Evolutionary conservation across 2,888 invertebrate species (phyloP).

Genomic region (Lycia hirtaria): DNA sequence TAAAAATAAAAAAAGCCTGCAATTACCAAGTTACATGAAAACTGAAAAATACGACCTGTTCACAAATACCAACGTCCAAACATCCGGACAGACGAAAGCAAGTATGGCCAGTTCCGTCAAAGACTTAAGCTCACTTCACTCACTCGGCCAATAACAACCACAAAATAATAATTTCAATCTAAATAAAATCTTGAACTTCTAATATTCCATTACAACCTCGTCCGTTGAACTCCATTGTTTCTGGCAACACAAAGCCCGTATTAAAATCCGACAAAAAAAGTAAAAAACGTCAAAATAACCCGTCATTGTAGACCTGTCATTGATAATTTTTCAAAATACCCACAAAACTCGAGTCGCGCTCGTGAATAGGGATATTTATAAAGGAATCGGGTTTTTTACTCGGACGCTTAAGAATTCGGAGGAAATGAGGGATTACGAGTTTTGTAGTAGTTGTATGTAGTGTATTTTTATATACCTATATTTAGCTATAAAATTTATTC

Average conservation of each 20-base stretch:
- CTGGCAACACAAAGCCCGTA: constrained; percentile 63
- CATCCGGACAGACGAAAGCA: no score
- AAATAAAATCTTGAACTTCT: background rate
- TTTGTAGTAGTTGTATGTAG: no score
- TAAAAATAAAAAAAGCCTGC: no score
- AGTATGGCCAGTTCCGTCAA: no score
- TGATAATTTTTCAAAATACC: constrained; percentile 83
- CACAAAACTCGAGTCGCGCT: constrained; percentile 59
- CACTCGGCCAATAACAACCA: no score
- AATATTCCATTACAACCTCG: constrained; percentile 45
- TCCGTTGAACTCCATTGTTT: constrained; percentile 76
- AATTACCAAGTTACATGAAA: no score
- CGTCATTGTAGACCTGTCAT: constrained; percentile 79
- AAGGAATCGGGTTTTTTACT: constrained; percentile 9
- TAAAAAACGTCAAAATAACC: constrained; percentile 63
- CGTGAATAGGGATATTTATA: constrained; percentile 52
- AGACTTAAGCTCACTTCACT: no score
- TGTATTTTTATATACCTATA: no score
- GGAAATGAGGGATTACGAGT: constrained; percentile 5
- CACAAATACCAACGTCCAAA: no score
- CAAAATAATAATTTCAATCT: no score
- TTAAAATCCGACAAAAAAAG: constrained; percentile 39
- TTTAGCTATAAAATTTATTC: no score
- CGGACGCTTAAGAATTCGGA: constrained; percentile 13
- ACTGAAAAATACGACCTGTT: no score